Evolutionary conservation across 2,888 invertebrate species (phyloP), one percentile per base, ranked within the genome.

Genomic region (Ornithoptera alexandrae): DNA sequence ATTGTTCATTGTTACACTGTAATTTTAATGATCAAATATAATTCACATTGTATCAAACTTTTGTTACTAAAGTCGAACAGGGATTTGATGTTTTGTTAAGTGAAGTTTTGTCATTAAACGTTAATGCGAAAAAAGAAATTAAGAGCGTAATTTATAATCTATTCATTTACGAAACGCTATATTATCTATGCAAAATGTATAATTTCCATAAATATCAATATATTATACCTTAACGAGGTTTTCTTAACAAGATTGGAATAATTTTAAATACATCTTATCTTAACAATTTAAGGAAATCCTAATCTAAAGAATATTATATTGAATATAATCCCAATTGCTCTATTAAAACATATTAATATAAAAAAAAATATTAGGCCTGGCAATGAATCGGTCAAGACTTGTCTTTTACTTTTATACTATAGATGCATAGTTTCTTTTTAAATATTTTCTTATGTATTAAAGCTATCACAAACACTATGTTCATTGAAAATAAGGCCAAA

Each of bases 1-100:
- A n/a, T 30, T 50, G 60, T 66, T 50, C 57, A 58, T 58, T 20
- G 57, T 58, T 22, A 20, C 57, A 58, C 57, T 58, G 57, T 50
- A 46, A 66, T 60, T 60, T 65, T 30, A 62, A 67, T 62, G 42
- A 39, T 65, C 59, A 64, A 72, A 71, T 20, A 68, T 72, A 20
- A 70, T 61, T 53, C 72, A 66, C 60, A 66, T 66, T 66, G 3
- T 36, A 30, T 12, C 17, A 24, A 15, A 60, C 18, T 30, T 60
- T 62, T 50, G 42, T 22, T 42, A 22, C 20, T 62, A 17, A 22
- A 3, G 50, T 24, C 57, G 22, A 58, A 58, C 22, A 24, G 22
- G 6, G 22, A 58, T 58, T 58, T 58, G 57, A 58, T 22, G 57
- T 58, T 22, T 18, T n/a, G 22, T 1, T 22, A 58, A 8, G 57